Conservation (phyloP, 2,888 invertebrate genomes). For the Amiota communis region DNA sequence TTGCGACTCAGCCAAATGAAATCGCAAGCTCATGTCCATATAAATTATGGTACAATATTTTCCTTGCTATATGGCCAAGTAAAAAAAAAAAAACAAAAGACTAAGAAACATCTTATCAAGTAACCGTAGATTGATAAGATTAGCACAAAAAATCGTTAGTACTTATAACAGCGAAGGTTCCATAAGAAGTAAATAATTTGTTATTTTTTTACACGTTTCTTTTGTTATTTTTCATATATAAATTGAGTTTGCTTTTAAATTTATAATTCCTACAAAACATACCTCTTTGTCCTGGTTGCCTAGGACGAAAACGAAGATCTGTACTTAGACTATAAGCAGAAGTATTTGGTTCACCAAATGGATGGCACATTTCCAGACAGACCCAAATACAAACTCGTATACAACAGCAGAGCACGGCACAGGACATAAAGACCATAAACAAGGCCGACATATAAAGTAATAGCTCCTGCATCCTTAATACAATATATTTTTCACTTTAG, state of each 20-base stretch:
- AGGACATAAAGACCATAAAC: slow-evolving; percentile 56
- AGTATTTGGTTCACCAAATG: slow-evolving; percentile 13
- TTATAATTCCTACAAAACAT: slow-evolving; percentile 1
- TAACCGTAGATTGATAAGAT: background rate
- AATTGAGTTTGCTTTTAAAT: background rate
- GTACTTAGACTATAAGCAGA: background rate
- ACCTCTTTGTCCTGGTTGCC: background rate
- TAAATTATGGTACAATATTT: too few relatives aligned
- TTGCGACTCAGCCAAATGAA: too few relatives aligned
- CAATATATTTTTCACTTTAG: slow-evolving; percentile 1
- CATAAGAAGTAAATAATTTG: background rate
- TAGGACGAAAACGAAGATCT: background rate
- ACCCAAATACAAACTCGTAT: slow-evolving; percentile 57
- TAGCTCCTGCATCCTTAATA: slow-evolving; percentile 46
- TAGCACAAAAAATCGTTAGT: background rate
- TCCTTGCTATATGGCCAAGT: background rate
- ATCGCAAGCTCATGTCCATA: too few relatives aligned
- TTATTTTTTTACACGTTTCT: background rate
- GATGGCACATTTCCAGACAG: slow-evolving; percentile 49
- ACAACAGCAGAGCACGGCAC: slow-evolving; percentile 56
- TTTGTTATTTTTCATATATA: background rate
- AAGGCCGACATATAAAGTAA: slow-evolving; percentile 57
- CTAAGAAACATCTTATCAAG: too few relatives aligned
- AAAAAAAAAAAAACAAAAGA: background rate
- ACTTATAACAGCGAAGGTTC: background rate